Evolutionary conservation across 2,888 invertebrate species (phyloP).

Genomic region (Tortricodes alternella): DNA sequence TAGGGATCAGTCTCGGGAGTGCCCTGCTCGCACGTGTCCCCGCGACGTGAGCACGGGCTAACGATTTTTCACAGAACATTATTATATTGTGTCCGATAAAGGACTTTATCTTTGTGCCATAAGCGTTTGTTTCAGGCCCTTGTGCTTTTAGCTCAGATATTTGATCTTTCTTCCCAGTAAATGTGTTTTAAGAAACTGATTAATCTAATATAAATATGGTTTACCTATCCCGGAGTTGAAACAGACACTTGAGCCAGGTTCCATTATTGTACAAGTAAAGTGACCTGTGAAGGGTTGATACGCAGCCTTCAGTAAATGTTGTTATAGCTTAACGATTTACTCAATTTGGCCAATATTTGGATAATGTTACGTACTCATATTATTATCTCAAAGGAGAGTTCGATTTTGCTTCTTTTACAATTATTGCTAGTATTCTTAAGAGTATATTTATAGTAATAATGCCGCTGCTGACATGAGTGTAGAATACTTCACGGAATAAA

Average conservation of each 20-base stretch:
- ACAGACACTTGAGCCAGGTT: background rate
- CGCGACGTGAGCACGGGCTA: constrained; percentile 65
- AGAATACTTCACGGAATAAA: background rate
- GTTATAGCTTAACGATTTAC: background rate
- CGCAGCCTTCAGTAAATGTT: background rate
- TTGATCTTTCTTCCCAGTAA: no score
- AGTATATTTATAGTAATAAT: no score
- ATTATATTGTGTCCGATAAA: constrained; percentile 66
- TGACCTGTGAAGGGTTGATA: background rate
- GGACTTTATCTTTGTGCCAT: constrained; percentile 60
- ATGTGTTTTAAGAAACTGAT: no score
- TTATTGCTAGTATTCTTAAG: background rate
- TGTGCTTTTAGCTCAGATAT: constrained; percentile 3
- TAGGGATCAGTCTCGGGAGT: constrained; percentile 77
- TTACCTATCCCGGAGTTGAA: background rate
- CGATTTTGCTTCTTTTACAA: background rate
- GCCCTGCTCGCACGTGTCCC: constrained; percentile 66
- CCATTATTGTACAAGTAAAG: background rate
- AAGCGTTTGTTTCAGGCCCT: constrained; percentile 40
- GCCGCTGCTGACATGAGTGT: background rate
- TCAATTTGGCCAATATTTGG: background rate
- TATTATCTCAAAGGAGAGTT: background rate
- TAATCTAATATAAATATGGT: no score
- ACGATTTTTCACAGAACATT: constrained; percentile 71
- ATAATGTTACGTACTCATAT: background rate